Conservation (phyloP, 2,113 vertebrate genomes). For the Gavialis gangeticus region DNA sequence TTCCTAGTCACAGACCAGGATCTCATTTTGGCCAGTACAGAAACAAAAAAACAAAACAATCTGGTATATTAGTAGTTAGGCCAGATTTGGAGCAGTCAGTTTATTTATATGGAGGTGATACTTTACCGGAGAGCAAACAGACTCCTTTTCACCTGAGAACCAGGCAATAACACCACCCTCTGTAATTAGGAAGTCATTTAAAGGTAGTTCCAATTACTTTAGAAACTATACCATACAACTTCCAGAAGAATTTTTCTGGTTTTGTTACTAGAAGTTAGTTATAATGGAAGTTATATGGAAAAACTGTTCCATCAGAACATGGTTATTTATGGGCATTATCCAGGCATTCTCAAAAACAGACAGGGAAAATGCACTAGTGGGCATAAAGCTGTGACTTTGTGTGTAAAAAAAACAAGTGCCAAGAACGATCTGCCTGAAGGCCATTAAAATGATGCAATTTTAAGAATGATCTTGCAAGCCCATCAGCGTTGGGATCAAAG, state of each 20-base stretch:
- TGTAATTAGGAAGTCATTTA: background rate
- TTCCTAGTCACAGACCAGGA: background rate
- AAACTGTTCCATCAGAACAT: background rate
- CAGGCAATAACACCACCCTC: slow-evolving; percentile 2
- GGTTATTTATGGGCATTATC: background rate
- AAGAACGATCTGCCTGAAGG: background rate
- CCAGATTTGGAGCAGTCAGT: background rate
- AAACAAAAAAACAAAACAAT: background rate
- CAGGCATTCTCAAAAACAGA: background rate
- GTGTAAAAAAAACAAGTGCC: background rate
- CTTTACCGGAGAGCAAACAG: background rate
- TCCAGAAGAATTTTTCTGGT: slow-evolving; percentile 7
- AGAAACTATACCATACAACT: background rate
- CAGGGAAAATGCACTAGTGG: background rate
- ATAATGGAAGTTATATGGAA: background rate
- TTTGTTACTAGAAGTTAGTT: background rate
- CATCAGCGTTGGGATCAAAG: background rate
- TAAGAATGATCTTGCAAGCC: background rate
- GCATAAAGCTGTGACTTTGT: background rate
- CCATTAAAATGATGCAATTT: background rate
- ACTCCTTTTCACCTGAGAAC: background rate
- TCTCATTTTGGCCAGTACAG: background rate
- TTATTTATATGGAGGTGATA: background rate
- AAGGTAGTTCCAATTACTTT: background rate
- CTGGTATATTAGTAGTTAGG: background rate